Conservation (phyloP, 2,113 vertebrate genomes). For the Reinhardtius hippoglossoides region DNA sequence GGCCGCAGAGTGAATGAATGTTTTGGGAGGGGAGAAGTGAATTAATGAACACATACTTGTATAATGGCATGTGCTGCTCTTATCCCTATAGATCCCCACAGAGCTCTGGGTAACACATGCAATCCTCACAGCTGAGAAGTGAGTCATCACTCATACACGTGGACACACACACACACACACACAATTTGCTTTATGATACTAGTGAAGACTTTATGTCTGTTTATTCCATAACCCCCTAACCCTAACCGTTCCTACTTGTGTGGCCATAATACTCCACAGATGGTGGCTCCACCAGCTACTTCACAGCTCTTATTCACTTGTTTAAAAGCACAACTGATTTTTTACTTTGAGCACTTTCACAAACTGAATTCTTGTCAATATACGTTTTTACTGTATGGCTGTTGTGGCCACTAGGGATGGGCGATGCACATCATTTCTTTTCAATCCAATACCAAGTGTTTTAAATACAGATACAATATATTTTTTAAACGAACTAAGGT, state of each 20-base stretch:
- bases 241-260: constrained; percentile 10
- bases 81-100: constrained; percentile 51
- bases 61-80: constrained; percentile 64
- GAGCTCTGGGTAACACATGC: constrained; percentile 61
- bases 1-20: constrained; percentile 33
- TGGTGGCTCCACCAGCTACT: background rate
- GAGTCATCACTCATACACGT: constrained; percentile 52
- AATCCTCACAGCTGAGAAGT: constrained; percentile 69
- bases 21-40: constrained; percentile 12
- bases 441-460: too few species aligned
- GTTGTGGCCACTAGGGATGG: background rate
- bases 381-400: background rate
- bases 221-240: constrained; percentile 9
- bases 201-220: constrained; percentile 20
- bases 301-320: background rate
- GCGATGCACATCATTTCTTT: background rate
- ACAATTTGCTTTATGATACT: constrained; percentile 9
- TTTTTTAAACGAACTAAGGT: too few species aligned
- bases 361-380: too few species aligned
- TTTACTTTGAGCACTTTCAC: background rate
- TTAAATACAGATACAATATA: too few species aligned
- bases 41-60: constrained; percentile 63
- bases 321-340: background rate
- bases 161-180: constrained; percentile 12
- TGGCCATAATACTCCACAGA: constrained; percentile 4